Evolutionary conservation across 1,140 invertebrate genomes (phyloP).

Genomic region (Olivierus martensii): DNA sequence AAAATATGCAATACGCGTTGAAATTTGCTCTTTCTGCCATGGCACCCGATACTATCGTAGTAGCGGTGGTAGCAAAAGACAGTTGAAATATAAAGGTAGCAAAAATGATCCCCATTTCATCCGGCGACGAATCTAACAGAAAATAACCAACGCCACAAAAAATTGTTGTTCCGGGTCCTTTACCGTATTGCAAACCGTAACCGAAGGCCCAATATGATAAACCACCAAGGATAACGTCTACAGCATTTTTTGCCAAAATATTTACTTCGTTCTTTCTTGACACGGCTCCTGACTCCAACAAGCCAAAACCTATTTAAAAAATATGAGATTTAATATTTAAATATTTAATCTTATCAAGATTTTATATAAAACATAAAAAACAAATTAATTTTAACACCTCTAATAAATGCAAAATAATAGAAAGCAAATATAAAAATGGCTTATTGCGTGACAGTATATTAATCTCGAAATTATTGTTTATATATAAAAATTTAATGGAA

Average conservation of each 20-base stretch:
- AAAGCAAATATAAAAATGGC: too few relatives aligned
- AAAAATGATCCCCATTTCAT: slow-evolving; percentile 7
- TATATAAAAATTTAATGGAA: too few relatives aligned
- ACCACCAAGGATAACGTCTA: slow-evolving; percentile 81
- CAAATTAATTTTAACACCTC: too few relatives aligned
- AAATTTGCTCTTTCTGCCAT: slow-evolving; percentile 57
- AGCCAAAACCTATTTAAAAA: slow-evolving; percentile 53
- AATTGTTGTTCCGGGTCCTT: slow-evolving; percentile 47
- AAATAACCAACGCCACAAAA: slow-evolving; percentile 44
- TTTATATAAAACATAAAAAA: too few relatives aligned
- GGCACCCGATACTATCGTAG: slow-evolving; percentile 23
- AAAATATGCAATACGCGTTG: slow-evolving; percentile 77
- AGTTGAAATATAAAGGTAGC: slow-evolving; percentile 18
- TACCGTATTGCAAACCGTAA: slow-evolving; percentile 79
- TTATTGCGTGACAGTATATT: too few relatives aligned
- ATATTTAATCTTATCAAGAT: too few relatives aligned
- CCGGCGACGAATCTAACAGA: slow-evolving; percentile 26
- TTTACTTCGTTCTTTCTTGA: slow-evolving; percentile 89
- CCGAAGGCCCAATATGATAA: slow-evolving; percentile 91
- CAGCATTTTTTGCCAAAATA: slow-evolving; percentile 92
- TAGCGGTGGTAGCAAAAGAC: slow-evolving; percentile 17
- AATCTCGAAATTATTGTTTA: too few relatives aligned
- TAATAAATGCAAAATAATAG: too few relatives aligned
- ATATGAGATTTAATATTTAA: background rate
- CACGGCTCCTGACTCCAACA: slow-evolving; percentile 81